Conservation (phyloP, 1,140 invertebrate species). For the Megalopta genalis region DNA sequence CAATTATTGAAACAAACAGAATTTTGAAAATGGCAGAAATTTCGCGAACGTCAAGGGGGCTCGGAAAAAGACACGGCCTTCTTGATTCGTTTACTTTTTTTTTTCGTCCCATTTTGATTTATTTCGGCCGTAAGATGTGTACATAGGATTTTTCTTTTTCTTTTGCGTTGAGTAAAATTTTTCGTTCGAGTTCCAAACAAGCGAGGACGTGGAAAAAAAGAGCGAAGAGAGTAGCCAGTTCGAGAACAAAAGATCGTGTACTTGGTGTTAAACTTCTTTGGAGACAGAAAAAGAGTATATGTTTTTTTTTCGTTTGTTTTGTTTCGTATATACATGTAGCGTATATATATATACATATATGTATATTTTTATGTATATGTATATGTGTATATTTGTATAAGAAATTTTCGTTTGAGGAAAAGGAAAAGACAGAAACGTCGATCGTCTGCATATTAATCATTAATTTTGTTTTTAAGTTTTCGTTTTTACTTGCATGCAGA, state of each 20-base stretch:
- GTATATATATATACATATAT: background rate
- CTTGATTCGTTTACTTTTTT: slow-evolving; percentile 26
- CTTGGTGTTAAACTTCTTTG: background rate
- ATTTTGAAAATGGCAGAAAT: background rate
- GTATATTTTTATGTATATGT: background rate
- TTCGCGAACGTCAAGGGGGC: slow-evolving; percentile 29
- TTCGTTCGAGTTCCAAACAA: background rate
- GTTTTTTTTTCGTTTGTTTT: background rate
- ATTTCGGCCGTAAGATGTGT: slow-evolving; percentile 33
- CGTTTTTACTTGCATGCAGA: slow-evolving; percentile 28
- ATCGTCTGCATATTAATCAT: slow-evolving; percentile 27
- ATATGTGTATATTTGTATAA: background rate
- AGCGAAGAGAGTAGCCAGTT: slow-evolving; percentile 13
- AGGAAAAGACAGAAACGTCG: slow-evolving; percentile 24
- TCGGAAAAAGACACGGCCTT: slow-evolving; percentile 21
- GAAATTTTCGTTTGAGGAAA: background rate
- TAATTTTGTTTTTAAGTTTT: slow-evolving; percentile 37
- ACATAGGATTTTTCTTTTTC: background rate
- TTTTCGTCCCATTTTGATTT: slow-evolving; percentile 29
- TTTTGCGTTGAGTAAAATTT: slow-evolving; percentile 33
- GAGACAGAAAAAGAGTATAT: background rate
- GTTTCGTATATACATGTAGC: background rate
- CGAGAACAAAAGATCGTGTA: background rate
- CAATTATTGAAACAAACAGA: slow-evolving; percentile 49
- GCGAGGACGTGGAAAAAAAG: slow-evolving; percentile 17